Evolutionary conservation across 2,113 vertebrate species (phyloP), one percentile per base, ranked within the genome.

Genomic region (Harpagus bidentatus): DNA sequence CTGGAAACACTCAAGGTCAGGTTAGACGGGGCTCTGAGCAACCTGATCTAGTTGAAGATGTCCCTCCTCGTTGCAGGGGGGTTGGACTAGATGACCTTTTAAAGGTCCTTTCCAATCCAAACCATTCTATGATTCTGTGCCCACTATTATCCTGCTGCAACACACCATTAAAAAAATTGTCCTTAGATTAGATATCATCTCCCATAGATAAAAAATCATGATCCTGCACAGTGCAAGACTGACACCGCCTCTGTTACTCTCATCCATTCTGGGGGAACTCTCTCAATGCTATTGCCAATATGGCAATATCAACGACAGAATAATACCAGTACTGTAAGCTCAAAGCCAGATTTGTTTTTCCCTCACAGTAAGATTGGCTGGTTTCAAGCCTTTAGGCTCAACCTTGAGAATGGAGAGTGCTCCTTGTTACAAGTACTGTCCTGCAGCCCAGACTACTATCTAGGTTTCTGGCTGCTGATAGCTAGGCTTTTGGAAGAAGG

Each of bases 51-150:
- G 16, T 29, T 50, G 29, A 76, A 50, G 18, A 47, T 26, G 4
- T 48, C 32, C 21, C 21, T 47, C 20, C 31, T 38, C 1, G 29
- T n/a, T 69, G 25, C 48, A 56, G 14, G 6, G 1, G 1, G 0
- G 14, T 52, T 52, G 50, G 50, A 28, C 50, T 52, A 52, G 50
- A 6, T 52, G 50, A 52, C 25, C 25, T 90, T 40, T 29, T 50
- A 29, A 50, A 40, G 3, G 13, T 36, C 8, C 5, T 13, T 79
- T 89, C 15, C 28, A 74, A 48, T 5, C 26, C 14, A 52, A 52
- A 52, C 50, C 50, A 52, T 52, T 52, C 25, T 52, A 9, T 52
- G 50, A 16, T 77, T 90, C 45, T 38, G 1, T 77, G 19, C 29
- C 43, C 3, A 26, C 40, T 40, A 29, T 11, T 47, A 47, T 5